Conservation (phyloP, 1,140 invertebrate genomes). For the Drosophila mojavensis region DNA sequence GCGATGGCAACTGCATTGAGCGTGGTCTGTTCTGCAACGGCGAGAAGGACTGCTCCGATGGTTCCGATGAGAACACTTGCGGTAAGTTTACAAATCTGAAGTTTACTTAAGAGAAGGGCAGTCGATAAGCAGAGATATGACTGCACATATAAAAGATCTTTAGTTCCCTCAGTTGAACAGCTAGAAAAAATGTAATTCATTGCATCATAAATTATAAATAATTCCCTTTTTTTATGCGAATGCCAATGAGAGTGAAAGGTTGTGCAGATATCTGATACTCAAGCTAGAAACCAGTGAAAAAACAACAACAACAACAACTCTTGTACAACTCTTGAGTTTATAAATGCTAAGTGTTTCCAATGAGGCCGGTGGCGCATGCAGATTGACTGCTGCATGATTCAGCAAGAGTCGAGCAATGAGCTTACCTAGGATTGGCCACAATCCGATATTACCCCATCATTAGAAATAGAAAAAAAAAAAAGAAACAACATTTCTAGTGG, state of each 20-base stretch:
- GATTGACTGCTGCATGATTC: constrained; percentile 58
- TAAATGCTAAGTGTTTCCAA: not conserved
- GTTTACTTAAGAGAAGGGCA: not conserved
- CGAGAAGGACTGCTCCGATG: constrained; percentile 94
- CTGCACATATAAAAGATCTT: too few species aligned
- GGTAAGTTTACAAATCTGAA: constrained; percentile 87
- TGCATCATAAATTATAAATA: not conserved
- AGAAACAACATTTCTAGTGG: constrained; percentile 45
- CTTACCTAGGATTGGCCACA: constrained; percentile 66
- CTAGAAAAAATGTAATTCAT: not conserved
- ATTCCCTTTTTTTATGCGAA: not conserved
- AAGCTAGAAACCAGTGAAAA: not conserved
- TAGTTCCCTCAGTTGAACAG: not conserved
- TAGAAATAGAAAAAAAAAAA: constrained; percentile 12
- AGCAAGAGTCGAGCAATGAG: constrained; percentile 53
- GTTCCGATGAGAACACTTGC: constrained; percentile 96
- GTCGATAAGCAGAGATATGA: too few species aligned
- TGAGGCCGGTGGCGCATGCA: constrained; percentile 25
- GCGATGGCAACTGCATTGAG: constrained; percentile 93
- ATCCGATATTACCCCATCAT: constrained; percentile 64
- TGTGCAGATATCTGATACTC: not conserved
- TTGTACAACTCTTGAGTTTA: not conserved
- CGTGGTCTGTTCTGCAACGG: constrained; percentile 97
- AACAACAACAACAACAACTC: not conserved
- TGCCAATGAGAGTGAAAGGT: constrained; percentile 7